These are phyloP conservation scores for Malurus cyaneus DNA, from an alignment of 2,113 vertebrate genomes.

Conservation along the genomic window DNA sequence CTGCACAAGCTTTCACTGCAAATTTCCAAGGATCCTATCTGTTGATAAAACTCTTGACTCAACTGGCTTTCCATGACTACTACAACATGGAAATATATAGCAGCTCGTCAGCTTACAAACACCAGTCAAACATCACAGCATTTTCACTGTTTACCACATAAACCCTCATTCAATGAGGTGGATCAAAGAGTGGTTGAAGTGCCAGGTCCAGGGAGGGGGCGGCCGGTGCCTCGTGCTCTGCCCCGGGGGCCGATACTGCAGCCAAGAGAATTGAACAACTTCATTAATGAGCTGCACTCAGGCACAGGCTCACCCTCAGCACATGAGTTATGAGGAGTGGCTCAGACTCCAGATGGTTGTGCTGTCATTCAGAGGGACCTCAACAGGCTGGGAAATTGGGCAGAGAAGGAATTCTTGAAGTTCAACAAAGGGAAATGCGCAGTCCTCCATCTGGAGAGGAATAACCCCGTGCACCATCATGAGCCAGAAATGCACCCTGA, in stretches of 20 bases:
- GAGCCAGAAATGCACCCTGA: background rate
- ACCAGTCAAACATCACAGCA: background rate
- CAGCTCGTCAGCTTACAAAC: background rate
- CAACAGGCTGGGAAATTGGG: background rate
- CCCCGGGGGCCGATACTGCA: fast-evolving
- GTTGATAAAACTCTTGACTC: background rate
- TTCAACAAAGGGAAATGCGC: background rate
- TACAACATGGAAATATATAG: background rate
- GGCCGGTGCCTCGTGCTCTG: background rate
- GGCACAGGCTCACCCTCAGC: background rate
- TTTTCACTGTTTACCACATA: fast-evolving
- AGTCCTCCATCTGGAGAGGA: background rate
- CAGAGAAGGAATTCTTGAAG: background rate
- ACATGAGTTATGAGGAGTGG: background rate
- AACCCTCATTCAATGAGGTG: background rate
- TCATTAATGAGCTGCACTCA: background rate
- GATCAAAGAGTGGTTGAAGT: background rate
- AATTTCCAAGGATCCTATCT: background rate
- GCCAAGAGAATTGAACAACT: background rate
- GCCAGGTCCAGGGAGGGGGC: background rate
- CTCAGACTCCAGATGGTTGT: background rate
- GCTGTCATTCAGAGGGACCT: background rate
- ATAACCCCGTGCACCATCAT: fast-evolving
- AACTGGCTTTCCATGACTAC: background rate
- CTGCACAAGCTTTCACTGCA: background rate